Conservation (phyloP, 2,888 invertebrate species). For the Acrocera orbiculus region DNA sequence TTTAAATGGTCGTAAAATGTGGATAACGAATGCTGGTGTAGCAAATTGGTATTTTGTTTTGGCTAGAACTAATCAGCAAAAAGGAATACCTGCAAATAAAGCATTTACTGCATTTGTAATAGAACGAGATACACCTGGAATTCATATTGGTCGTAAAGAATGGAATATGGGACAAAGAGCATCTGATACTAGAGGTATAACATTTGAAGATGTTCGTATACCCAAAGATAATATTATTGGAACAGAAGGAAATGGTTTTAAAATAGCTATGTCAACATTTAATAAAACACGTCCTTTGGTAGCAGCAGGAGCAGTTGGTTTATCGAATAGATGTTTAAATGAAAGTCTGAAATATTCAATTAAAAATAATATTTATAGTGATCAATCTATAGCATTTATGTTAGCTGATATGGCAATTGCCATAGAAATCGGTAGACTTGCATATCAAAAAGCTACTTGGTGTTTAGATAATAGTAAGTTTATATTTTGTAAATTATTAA, state of each 20-base stretch:
- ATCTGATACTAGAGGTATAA: slow-evolving; percentile 51
- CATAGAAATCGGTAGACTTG: slow-evolving; percentile 60
- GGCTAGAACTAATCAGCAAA: slow-evolving; percentile 73
- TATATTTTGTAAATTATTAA: neutral
- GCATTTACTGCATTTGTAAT: slow-evolving; percentile 65
- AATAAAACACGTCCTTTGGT: slow-evolving; percentile 57
- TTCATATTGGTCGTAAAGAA: slow-evolving; percentile 48
- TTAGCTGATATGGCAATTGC: slow-evolving; percentile 82
- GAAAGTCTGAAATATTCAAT: slow-evolving; percentile 75
- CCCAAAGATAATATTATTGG: slow-evolving; percentile 52
- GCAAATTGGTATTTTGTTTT: slow-evolving; percentile 87
- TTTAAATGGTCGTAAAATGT: slow-evolving; percentile 86
- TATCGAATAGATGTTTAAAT: slow-evolving; percentile 69
- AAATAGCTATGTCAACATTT: slow-evolving; percentile 57
- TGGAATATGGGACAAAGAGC: slow-evolving; percentile 56
- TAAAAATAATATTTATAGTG: slow-evolving; percentile 55
- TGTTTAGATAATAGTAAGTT: slow-evolving; percentile 52
- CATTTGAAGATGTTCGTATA: slow-evolving; percentile 56
- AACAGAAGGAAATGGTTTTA: slow-evolving; percentile 52
- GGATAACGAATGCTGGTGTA: slow-evolving; percentile 89
- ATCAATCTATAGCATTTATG: slow-evolving; percentile 78
- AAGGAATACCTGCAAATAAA: slow-evolving; percentile 64
- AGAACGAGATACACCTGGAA: slow-evolving; percentile 45
- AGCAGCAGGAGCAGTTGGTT: slow-evolving; percentile 66
- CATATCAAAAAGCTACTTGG: slow-evolving; percentile 69